Evolutionary conservation across 2,797 vertebrate genomes (phyloP).

Genomic region (Triplophysa bombifrons): DNA sequence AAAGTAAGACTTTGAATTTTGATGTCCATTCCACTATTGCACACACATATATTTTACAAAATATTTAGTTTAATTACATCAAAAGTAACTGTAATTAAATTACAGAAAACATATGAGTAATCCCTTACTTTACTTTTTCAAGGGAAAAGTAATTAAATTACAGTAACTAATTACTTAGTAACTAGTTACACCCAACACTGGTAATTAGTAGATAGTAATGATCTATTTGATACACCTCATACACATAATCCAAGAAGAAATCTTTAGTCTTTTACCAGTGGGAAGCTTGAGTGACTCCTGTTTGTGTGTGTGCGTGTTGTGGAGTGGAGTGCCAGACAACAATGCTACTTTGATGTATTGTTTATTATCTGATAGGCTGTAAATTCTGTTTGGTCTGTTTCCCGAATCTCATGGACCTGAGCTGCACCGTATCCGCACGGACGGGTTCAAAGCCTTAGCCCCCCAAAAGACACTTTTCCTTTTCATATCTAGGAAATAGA

Average conservation of each 20-base stretch:
- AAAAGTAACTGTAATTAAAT: too few relatives aligned
- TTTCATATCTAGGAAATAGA: constrained; percentile 28
- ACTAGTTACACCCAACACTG: too few relatives aligned
- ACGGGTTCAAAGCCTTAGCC: constrained; percentile 28
- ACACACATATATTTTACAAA: too few relatives aligned
- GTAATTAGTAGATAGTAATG: constrained; percentile 73
- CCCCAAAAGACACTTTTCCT: constrained; percentile 17
- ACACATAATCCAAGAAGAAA: constrained; percentile 61
- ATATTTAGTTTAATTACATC: too few relatives aligned
- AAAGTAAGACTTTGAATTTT: too few relatives aligned
- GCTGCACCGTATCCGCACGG: not conserved
- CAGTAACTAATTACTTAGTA: too few relatives aligned
- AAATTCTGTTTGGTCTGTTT: constrained; percentile 49
- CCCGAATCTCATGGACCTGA: constrained; percentile 5
- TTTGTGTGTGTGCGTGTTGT: constrained; percentile 26
- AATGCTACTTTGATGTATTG: constrained; percentile 58
- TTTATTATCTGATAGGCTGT: constrained; percentile 55
- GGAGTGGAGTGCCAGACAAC: constrained; percentile 19
- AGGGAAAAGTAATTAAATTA: too few relatives aligned
- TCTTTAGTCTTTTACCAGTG: constrained; percentile 53
- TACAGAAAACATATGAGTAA: too few relatives aligned
- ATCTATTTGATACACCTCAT: constrained; percentile 67
- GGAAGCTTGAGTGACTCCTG: constrained; percentile 28
- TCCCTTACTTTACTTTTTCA: too few relatives aligned
- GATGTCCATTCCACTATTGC: too few relatives aligned